Conservation (phyloP, 2,113 vertebrate genomes). For the Rhea americana region DNA sequence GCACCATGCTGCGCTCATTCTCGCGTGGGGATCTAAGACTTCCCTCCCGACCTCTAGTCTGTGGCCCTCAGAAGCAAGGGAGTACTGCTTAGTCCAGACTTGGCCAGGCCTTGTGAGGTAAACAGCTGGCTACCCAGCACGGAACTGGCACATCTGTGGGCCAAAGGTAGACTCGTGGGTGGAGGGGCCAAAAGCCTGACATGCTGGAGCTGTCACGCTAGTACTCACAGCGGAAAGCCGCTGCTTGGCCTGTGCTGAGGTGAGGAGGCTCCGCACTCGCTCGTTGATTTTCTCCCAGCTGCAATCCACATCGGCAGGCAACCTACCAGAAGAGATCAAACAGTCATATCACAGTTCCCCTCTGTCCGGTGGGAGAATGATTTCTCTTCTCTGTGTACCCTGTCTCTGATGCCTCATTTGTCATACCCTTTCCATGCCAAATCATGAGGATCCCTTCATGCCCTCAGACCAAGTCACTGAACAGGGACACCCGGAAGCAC, state of each 20-base stretch:
- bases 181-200: not conserved
- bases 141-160: not conserved
- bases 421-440: not conserved
- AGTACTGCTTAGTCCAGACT: not conserved
- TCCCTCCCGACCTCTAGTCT: not conserved
- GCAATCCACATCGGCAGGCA: not conserved
- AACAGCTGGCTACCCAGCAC: no score
- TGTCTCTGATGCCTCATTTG: not conserved
- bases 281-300: not conserved
- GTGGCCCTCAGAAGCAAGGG: not conserved
- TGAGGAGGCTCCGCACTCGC: not conserved
- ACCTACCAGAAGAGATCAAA: not conserved
- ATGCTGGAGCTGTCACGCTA: not conserved
- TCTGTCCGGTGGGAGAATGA: not conserved
- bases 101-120: not conserved
- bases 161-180: not conserved
- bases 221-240: not conserved
- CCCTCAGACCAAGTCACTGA: not conserved
- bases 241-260: not conserved
- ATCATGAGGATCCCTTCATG: not conserved
- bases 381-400: not conserved
- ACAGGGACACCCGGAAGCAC: not conserved
- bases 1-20: not conserved
- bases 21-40: not conserved
- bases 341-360: not conserved